Evolutionary conservation across 2,888 invertebrate species (phyloP), one percentile per base, ranked within the genome.

Genomic region (Bombylius discolor): DNA sequence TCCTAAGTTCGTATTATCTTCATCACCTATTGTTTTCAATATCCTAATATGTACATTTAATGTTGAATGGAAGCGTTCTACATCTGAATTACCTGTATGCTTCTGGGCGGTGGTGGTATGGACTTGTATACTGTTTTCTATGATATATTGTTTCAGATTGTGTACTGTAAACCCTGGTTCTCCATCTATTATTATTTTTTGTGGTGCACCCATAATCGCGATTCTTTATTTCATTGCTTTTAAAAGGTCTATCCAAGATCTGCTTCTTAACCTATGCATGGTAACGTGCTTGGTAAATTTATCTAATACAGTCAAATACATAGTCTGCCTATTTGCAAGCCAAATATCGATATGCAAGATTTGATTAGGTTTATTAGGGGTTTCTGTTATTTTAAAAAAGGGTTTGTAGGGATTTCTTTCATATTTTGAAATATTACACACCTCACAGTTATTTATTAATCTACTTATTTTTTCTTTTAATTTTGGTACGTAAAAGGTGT

Each of bases 391-490:
- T 23, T 23, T 23, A 23, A 2, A 23, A 23, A 23, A 23, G 23
- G 1, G 54, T 49, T 55, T 48, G 11, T 50, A 39, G 6, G 58
- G 58, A 32, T 14, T 34, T n/a, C 57, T 12, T 50, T 55, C 52
- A 23, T 52, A 55, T 36, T 55, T 58, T 7, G 49, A 6, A 8
- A 9, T 36, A 36, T 51, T 23, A 23, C 23, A 23, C 23, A 23
- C 23, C 23, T 23, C 23, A 3, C 23, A 23, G 3, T 23, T 36
- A 36, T 36, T 36, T 36, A 36, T 8, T 8, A 36, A 3, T 82
- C 82, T 39, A 73, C 80, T 64, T 80, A 82, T 67, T 84, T 82
- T 3, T 65, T 82, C 61, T 64, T 81, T 66, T 64, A 66, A 63
- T 65, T 68, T 50, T 44, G 56, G 59, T 11, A 36, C 42, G 47